Percentiles rank a stretch among this genome's conserved stretches.
phyloP scores from a whole-genome alignment of 2,113 vertebrate species.

The Sylvietta virens region DNA sequence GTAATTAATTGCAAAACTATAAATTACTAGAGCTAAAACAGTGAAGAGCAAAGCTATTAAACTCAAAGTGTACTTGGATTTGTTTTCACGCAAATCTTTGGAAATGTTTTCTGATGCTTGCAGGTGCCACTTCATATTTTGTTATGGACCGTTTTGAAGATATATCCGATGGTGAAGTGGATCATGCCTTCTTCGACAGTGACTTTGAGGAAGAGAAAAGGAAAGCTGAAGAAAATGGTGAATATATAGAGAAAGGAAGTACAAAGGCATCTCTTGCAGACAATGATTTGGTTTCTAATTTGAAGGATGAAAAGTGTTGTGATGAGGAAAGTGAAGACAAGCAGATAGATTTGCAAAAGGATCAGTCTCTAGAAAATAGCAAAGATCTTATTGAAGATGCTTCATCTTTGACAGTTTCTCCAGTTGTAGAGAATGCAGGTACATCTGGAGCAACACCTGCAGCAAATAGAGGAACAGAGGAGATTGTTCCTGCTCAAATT shows the following conservation, averaged over 20 bases:
- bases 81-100: background rate
- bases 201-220: slow-evolving; percentile 76
- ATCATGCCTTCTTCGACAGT: slow-evolving; percentile 96
- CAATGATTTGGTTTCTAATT: background rate
- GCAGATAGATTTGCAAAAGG: background rate
- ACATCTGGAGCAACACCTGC: slow-evolving; percentile 40
- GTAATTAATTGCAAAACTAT: background rate
- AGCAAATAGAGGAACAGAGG: slow-evolving; percentile 16
- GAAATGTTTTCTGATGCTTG: slow-evolving; percentile 19
- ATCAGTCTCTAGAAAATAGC: background rate
- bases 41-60: background rate
- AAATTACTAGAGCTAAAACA: background rate
- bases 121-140: background rate
- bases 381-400: background rate
- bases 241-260: background rate
- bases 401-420: background rate
- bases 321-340: slow-evolving; percentile 48
- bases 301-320: background rate
- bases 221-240: slow-evolving; percentile 48
- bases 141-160: slow-evolving; percentile 78
- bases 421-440: slow-evolving; percentile 8
- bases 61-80: background rate
- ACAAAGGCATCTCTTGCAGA: background rate
- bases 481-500: slow-evolving; percentile 50
- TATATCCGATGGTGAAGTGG: slow-evolving; percentile 86